Base-by-base conservation (phyloP, 1,140 invertebrate species). In the Nautilus pompilius region DNA sequence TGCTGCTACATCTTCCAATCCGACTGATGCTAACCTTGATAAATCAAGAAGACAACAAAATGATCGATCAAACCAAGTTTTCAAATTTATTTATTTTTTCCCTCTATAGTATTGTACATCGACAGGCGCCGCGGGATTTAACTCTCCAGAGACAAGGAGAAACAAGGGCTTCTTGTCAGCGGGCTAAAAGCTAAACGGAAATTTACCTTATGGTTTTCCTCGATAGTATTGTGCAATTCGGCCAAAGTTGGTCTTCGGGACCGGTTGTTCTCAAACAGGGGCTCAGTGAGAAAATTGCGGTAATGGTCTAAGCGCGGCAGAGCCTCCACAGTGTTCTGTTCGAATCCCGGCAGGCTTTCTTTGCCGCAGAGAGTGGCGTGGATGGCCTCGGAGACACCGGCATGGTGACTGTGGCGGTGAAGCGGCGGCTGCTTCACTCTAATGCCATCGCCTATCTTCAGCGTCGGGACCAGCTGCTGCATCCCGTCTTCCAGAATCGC, bases 81-180 rank as follows among this genome's bases (percentile, higher is more conserved):
- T 96, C 93, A 3, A 98, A 87, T 83, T 96, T 93, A 76, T 96
- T 93, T 17, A 98, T 83, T 3, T 94, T 96, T 5, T 94, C 94
- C 75, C 95, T 75, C 90, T 86, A 71, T 92, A 92, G 79, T n/a
- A 78, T 34, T 22, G 90, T 91, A 74, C 93, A 93, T 48, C 95
- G 49, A 59, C 10, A 30, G 24, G 20, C 29, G 20, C 24, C 4
- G 34, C 29, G 28, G 48, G 41, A 54, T 41, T 32, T 33, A 67
- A 33, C 45, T 46, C 33, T 13, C 17, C 28, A 60, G 51, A 60
- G 24, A 64, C 33, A 46, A 30, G 45, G 55, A 63, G 57, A 64
- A 34, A 26, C 56, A 54, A 58, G 57, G 55, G 34, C 17, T 29
- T 22, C 28, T 26, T 28, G 46, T 33, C 30, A 30, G 54, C 65